Evolutionary conservation across 2,797 vertebrate genomes (phyloP).

Genomic region (Pantherophis vulpinus): DNA sequence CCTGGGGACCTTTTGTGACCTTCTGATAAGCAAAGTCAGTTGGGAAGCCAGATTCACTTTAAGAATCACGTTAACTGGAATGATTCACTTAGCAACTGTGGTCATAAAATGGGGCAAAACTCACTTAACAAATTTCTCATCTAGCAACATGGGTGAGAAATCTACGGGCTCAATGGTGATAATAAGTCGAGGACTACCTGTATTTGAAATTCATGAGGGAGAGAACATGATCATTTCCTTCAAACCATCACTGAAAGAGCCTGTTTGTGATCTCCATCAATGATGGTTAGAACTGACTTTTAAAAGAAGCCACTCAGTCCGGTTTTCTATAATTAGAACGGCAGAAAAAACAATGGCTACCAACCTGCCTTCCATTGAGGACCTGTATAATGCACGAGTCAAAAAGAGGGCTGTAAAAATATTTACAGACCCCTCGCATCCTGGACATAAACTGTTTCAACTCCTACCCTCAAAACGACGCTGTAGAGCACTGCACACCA

Average conservation of each 20-base stretch:
- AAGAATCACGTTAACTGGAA: too few species aligned
- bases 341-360: too few species aligned
- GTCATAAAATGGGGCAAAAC: neutral
- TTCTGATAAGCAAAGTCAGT: neutral
- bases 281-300: too few species aligned
- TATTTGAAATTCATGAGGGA: neutral
- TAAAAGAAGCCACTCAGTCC: neutral
- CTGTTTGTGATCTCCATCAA: neutral
- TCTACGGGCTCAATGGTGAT: neutral
- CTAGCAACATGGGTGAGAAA: neutral
- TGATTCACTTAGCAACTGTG: neutral
- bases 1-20: neutral
- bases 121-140: neutral
- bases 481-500: too few species aligned
- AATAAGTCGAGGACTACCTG: neutral
- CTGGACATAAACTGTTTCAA: too few species aligned
- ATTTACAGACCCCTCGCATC: too few species aligned
- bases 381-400: too few species aligned
- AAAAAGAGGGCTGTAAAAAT: too few species aligned
- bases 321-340: neutral
- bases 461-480: too few species aligned
- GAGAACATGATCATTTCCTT: neutral
- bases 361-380: too few species aligned
- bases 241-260: neutral
- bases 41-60: neutral